A percentile compares a stretch with the other conserved stretches of the same genome.
Conservation (phyloP, 2,888 invertebrate genomes). For the Amblyteles armatorius region DNA sequence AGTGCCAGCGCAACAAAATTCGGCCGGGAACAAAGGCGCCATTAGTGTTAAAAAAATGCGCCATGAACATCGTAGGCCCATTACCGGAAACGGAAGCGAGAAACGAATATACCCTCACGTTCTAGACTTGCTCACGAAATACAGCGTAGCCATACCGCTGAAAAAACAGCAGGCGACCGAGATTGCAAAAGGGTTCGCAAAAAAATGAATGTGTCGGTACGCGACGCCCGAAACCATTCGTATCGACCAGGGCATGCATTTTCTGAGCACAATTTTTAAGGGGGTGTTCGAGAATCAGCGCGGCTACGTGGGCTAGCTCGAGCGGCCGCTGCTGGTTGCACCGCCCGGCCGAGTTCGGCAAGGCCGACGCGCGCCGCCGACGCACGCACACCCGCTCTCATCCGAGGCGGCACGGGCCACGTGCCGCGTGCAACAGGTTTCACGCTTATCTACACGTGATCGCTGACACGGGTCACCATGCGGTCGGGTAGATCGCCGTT, state of each 20-base stretch:
- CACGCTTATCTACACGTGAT: too few species aligned
- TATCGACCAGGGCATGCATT: not conserved
- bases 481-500: too few species aligned
- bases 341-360: too few species aligned
- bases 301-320: too few species aligned
- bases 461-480: too few species aligned
- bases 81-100: slow-evolving; percentile 53
- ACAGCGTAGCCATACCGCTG: slow-evolving; percentile 21
- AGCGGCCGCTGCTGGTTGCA: too few species aligned
- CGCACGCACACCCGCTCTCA: too few species aligned
- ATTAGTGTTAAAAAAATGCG: slow-evolving; percentile 49
- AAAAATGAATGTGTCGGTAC: slow-evolving; percentile 34
- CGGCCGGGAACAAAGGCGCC: slow-evolving; percentile 29
- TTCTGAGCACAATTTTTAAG: slow-evolving; percentile 62
- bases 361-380: too few species aligned
- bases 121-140: slow-evolving; percentile 40
- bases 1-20: slow-evolving; percentile 47
- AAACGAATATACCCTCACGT: not conserved
- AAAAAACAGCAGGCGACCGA: slow-evolving; percentile 53
- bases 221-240: too few species aligned
- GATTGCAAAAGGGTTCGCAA: slow-evolving; percentile 35
- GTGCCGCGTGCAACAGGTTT: too few species aligned
- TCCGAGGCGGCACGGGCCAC: too few species aligned
- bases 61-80: slow-evolving; percentile 70
- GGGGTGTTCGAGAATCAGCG: too few species aligned